These are phyloP conservation scores for Marcusenius ussheri DNA, from an alignment of 2,113 vertebrate genomes.

Conservation along the genomic window DNA sequence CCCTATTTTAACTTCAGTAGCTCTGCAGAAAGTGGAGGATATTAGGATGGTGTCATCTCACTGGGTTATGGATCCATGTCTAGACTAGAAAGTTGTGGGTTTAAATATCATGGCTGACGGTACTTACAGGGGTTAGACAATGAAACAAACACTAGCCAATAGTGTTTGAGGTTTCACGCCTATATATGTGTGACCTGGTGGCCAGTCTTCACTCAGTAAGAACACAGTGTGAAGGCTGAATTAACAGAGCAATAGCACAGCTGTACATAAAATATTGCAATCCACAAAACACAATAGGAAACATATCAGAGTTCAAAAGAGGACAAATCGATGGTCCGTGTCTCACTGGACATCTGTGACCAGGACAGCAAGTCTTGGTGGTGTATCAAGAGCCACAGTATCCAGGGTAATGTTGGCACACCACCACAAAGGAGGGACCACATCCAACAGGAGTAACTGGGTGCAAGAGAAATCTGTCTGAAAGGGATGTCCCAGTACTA, in stretches of 20 bases:
- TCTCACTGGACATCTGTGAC: not conserved
- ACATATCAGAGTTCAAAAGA: not conserved
- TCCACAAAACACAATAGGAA: not conserved
- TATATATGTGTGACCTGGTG: not conserved
- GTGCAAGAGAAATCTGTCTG: not conserved
- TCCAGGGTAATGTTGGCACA: not conserved
- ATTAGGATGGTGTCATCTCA: not conserved
- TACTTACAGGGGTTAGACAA: not conserved
- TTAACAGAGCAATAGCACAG: not conserved
- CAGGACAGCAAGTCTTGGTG: not conserved
- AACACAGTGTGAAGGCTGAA: not conserved
- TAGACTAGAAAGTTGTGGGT: not conserved
- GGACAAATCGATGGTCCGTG: not conserved
- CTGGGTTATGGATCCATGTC: not conserved
- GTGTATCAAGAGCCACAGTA: not conserved
- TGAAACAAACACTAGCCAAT: not conserved
- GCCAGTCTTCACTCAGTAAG: too few species aligned
- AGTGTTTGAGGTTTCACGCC: not conserved
- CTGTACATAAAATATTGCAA: not conserved
- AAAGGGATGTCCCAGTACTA: not conserved
- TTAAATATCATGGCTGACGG: not conserved
- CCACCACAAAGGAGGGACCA: not conserved
- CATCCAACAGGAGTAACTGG: not conserved
- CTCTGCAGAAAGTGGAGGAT: not conserved
- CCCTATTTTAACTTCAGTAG: not conserved